Base-by-base conservation (phyloP, 2,113 vertebrate species). In the Isichthys henryi region DNA sequence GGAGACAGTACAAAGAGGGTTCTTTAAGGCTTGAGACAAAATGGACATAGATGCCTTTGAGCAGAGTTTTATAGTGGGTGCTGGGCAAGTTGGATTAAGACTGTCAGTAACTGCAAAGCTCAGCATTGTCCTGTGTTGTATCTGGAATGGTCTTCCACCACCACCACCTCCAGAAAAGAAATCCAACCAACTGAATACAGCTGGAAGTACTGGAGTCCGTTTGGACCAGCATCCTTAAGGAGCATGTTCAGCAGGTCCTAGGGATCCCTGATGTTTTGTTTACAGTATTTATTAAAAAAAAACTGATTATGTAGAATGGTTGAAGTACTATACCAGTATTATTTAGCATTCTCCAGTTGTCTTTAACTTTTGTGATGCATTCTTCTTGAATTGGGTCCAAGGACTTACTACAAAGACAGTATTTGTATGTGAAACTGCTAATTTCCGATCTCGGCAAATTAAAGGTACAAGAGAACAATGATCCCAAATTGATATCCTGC, bases 311-410 rank as follows among this genome's bases (percentile, higher is more conserved):
- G 21, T 62, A 62, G 0, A 62, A 62, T 62, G 56, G 0, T 58
- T 23, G 21, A 62, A 62, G 56, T n/a, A 62, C 56, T 9, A 3
- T 62, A 62, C 56, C 56, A 62, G 56, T 3, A 0, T 0, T 9
- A n/a, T 62, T n/a, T 62, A 62, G 3, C 56, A 62, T 62, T n/a
- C 56, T 62, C 56, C 56, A n/a, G 23, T n/a, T 62, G 7, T 62
- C 0, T 2, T 3, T 9, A 1, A n/a, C 0, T n/a, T n/a, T 9
- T 0, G 0, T n/a, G 56, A 62, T n/a, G 56, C 15, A 0, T 62
- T 62, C 56, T 9, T 62, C 56, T n/a, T 62, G 56, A n/a, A n/a
- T 62, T 8, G 0, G 0, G 0, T 9, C 0, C 23, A 0, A 10
- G 21, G 56, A 62, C 0, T 0, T 62, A 62, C 0, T 2, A n/a